These are phyloP conservation scores for Baronia brevicornis DNA, from an alignment of 2,888 invertebrate species.

Conservation along the genomic window DNA sequence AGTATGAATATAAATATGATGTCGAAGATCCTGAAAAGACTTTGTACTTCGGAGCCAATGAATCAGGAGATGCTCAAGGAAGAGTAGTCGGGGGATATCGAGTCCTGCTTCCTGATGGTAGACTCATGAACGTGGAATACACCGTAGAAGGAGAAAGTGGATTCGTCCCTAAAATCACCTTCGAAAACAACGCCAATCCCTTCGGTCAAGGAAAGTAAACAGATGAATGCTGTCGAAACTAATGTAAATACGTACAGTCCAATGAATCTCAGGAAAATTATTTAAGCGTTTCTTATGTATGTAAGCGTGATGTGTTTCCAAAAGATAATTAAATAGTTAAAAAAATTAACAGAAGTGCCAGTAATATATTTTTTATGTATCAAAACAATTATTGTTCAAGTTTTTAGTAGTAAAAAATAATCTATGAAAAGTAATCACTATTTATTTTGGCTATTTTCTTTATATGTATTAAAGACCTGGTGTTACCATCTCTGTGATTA, in stretches of 20 bases:
- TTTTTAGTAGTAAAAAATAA: no score
- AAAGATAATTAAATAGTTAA: no score
- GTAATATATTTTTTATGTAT: no score
- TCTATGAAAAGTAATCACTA: no score
- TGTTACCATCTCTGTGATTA: slow-evolving; percentile 60
- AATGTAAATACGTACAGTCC: slow-evolving; percentile 6
- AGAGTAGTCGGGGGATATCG: slow-evolving; percentile 80
- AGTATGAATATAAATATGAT: slow-evolving; percentile 85
- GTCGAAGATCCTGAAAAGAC: slow-evolving; percentile 82
- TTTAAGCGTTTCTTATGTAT: no score
- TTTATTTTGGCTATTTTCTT: no score
- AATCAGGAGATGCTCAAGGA: slow-evolving; percentile 78
- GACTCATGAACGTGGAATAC: slow-evolving; percentile 84
- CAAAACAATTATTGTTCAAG: no score
- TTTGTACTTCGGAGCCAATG: slow-evolving; percentile 81
- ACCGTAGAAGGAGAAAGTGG: slow-evolving; percentile 82
- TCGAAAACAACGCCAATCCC: slow-evolving; percentile 77
- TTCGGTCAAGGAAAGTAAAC: slow-evolving; percentile 61
- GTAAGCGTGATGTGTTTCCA: no score
- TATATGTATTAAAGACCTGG: slow-evolving; percentile 5
- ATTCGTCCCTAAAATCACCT: slow-evolving; percentile 81
- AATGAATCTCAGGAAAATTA: no score
- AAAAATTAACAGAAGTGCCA: no score
- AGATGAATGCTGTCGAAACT: slow-evolving; percentile 17
- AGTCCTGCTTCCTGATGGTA: slow-evolving; percentile 81